Conservation (phyloP, 2,888 invertebrate genomes). For the Thereva nobilitata region DNA sequence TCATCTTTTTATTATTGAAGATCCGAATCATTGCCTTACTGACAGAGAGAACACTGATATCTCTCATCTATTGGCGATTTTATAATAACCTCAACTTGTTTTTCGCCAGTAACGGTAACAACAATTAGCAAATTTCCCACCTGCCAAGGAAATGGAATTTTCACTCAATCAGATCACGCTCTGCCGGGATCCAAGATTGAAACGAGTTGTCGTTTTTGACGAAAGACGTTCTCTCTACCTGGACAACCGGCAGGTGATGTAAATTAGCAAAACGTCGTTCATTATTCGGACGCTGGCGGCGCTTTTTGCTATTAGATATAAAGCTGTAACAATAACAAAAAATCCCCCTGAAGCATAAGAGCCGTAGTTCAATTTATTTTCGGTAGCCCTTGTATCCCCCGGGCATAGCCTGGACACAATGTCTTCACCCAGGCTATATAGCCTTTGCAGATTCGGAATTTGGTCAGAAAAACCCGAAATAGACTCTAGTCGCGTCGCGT, state of each 20-base stretch:
- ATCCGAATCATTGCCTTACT: constrained; percentile 15
- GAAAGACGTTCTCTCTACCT: no score
- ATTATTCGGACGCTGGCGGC: constrained; percentile 5
- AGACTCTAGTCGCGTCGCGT: not conserved
- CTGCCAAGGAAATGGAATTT: constrained; percentile 5
- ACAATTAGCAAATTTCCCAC: constrained; percentile 26
- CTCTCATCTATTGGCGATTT: not conserved
- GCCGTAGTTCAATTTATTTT: not conserved
- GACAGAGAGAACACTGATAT: not conserved
- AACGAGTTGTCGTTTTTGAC: constrained; percentile 1
- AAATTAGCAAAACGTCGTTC: constrained; percentile 19
- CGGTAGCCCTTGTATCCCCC: constrained; percentile 21
- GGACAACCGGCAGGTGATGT: not conserved
- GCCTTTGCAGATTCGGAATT: constrained; percentile 4
- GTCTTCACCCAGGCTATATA: not conserved
- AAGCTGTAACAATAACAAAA: constrained; percentile 3
- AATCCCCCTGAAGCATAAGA: no score
- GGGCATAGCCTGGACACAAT: not conserved
- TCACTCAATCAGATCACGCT: constrained; percentile 19
- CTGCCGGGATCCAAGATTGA: constrained; percentile 8
- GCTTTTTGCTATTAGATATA: constrained; percentile 2
- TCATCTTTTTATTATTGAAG: constrained; percentile 14
- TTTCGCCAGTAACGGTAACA: constrained; percentile 28
- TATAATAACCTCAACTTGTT: constrained; percentile 13
- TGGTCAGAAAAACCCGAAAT: constrained; percentile 3